Percentiles rank a stretch among this genome's conserved stretches.
phyloP scores from a whole-genome alignment of 2,888 invertebrate genomes.

The Synanthedon tipuliformis region DNA sequence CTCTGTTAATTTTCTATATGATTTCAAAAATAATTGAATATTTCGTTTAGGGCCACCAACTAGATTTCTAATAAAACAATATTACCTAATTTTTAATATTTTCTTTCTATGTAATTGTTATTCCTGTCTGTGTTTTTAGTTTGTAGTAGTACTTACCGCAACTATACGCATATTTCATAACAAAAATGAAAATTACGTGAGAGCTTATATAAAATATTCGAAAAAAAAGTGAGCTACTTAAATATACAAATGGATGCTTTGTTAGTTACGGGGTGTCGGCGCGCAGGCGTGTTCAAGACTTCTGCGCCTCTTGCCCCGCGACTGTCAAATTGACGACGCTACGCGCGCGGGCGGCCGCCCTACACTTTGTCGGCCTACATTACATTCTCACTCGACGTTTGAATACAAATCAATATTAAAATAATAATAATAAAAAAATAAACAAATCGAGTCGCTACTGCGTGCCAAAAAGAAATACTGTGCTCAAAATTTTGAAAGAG shows the following conservation, averaged over 20 bases:
- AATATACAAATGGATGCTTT: conserved; percentile 24
- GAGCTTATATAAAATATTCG: background rate
- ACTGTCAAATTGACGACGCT: conserved; percentile 39
- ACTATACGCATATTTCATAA: conserved; percentile 4
- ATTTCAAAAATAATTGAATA: too few species aligned
- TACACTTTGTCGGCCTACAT: conserved; percentile 20
- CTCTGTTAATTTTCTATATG: too few species aligned
- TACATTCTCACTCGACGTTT: conserved; percentile 1
- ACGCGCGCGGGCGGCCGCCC: conserved; percentile 42
- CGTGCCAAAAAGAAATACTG: background rate
- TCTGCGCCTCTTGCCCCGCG: conserved; percentile 38
- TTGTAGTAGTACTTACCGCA: background rate
- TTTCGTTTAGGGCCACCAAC: too few species aligned
- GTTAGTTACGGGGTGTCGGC: conserved; percentile 27
- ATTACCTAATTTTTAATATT: too few species aligned
- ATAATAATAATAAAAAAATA: conserved; percentile 3
- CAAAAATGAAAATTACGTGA: background rate
- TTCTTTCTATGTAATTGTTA: background rate
- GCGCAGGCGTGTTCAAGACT: conserved; percentile 43
- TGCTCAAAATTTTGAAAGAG: background rate
- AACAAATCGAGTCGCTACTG: conserved; percentile 32
- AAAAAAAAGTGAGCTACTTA: background rate
- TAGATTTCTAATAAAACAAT: too few species aligned
- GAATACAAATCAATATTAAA: conserved; percentile 9
- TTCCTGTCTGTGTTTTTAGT: background rate